Evolutionary conservation across 2,113 vertebrate species (phyloP), one percentile per base, ranked within the genome.

Genomic region (Cichladusa arquata): DNA sequence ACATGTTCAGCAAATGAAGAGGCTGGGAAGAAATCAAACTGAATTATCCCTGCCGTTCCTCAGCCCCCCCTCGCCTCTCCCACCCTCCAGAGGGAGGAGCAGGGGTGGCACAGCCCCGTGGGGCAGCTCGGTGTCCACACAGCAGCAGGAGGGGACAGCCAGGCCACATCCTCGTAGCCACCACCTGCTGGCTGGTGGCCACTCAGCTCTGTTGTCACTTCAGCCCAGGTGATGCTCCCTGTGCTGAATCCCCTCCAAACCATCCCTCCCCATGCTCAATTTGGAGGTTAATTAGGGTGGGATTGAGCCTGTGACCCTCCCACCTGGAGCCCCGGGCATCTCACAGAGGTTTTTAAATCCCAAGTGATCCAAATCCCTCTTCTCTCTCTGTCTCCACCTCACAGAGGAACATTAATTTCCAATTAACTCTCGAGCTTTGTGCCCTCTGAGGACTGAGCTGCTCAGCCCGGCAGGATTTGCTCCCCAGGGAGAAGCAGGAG

Each of bases 1-100:
- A 96, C 95, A 95, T 0, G 48, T 25, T 85, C 69, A 73, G 93
- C 82, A 93, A 95, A 96, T 87, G 95, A 86, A 84, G 91, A 96
- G 94, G 28, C 94, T 53, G 91, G 74, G 92, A 91, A 24, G 92
- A 95, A 96, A 95, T 92, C 92, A 87, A 72, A 56, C 90, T 94
- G 96, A 95, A 77, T 94, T 91, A 97, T 77, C 61, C 74, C 81
- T 9, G 18, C 88, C 2, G 72, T 73, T 85, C 20, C 77, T 83
- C 93, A 95, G 13, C 42, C 33, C 78, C 77, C 36, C 25, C 57
- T 26, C 1, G 5, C 31, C 70, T 70, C 80, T 54, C 34, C 71
- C 67, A 24, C 36, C 71, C 80, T 14, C 66, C 20, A 8, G 1
- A 4, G 29, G 31, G 50, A 53, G 79, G 33, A 54, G 61, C 15